These are phyloP conservation scores for Chrysoperla carnea DNA, from an alignment of 1,140 invertebrate species.

Conservation along the genomic window DNA sequence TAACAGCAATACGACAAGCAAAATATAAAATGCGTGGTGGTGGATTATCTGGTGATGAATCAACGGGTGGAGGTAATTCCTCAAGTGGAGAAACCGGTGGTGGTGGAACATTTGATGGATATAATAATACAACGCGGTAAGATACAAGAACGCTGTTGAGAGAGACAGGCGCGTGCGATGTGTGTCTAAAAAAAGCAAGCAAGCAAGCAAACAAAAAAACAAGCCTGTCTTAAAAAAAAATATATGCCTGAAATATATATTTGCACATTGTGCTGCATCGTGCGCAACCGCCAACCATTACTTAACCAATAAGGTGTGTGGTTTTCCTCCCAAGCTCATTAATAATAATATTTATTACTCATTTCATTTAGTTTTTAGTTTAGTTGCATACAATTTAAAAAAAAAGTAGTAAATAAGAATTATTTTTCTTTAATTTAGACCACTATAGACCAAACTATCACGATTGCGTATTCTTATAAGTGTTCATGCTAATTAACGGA, in stretches of 20 bases:
- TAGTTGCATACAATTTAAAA: no score
- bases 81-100: not conserved
- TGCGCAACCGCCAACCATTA: not conserved
- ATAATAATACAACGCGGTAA: slow-evolving; percentile 19
- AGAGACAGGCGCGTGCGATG: slow-evolving; percentile 7
- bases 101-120: slow-evolving; percentile 15
- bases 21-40: slow-evolving; percentile 54
- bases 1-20: slow-evolving; percentile 70
- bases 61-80: not conserved
- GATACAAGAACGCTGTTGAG: slow-evolving; percentile 22
- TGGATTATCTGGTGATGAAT: slow-evolving; percentile 33
- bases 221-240: not conserved
- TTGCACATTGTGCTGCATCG: slow-evolving; percentile 12
- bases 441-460: no score
- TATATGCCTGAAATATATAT: not conserved
- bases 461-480: no score
- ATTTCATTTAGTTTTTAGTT: no score
- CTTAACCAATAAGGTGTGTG: not conserved
- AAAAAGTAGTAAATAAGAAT: no score
- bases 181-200: no score
- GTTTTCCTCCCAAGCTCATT: not conserved
- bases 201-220: no score
- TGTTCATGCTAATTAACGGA: no score
- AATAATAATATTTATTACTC: not conserved
- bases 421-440: no score